A percentile compares a stretch with the other conserved stretches of the same genome.
Conservation (phyloP, 2,888 invertebrate species). For the Drosophila mayaguana region DNA sequence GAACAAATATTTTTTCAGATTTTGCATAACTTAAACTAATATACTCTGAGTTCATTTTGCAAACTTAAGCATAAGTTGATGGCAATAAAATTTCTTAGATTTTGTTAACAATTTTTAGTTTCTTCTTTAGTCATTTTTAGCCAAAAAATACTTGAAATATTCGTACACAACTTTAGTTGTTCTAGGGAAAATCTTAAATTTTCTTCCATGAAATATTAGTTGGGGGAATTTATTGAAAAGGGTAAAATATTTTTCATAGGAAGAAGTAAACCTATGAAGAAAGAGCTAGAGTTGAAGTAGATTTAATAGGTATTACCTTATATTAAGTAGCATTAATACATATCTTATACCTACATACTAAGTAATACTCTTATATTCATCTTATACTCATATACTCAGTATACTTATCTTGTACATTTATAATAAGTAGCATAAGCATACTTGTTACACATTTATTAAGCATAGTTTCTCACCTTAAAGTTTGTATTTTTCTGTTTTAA, state of each 20-base stretch:
- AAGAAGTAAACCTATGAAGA: too few species aligned
- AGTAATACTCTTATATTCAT: not conserved
- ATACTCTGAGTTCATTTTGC: not conserved
- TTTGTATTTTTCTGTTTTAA: not conserved
- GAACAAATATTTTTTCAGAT: too few species aligned
- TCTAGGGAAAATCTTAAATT: too few species aligned
- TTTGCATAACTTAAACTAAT: not conserved
- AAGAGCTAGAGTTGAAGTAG: not conserved
- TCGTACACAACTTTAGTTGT: not conserved
- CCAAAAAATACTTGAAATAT: not conserved
- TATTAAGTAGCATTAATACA: not conserved
- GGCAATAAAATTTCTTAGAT: too few species aligned
- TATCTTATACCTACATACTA: not conserved
- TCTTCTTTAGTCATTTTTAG: not conserved
- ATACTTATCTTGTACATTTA: not conserved
- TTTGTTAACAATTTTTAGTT: not conserved
- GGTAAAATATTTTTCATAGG: too few species aligned
- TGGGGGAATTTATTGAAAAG: not conserved
- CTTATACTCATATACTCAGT: not conserved
- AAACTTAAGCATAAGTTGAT: not conserved
- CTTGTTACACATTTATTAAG: not conserved
- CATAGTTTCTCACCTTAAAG: not conserved
- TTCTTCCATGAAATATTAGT: not conserved
- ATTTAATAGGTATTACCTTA: too few species aligned
- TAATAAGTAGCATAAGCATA: not conserved